Evolutionary conservation across 2,797 vertebrate species (phyloP), one percentile per base, ranked within the genome.

Genomic region (Agapornis canus): DNA sequence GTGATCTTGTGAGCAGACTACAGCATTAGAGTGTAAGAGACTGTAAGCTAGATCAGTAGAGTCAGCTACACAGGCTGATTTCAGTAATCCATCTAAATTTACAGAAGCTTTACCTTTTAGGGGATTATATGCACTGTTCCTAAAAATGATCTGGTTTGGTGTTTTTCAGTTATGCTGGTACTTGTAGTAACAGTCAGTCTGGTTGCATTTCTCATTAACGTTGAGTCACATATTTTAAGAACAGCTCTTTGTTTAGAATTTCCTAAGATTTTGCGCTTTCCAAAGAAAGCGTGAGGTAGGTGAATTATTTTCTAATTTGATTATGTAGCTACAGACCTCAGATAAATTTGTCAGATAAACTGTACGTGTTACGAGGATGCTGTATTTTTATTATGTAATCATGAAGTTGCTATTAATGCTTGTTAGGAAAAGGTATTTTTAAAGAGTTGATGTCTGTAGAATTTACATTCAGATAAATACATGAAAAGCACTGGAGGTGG

Each of bases 211-310:
- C 89, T 88, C 54, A 23, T 87, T 80, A 83, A 75, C 65, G 27
- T 90, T 84, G 92, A 93, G 86, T 94, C 72, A 82, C 49, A 11
- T 86, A 23, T 87, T 90, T 92, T 85, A 94, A 86, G 88, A 92
- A 75, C 69, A 94, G 68, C 72, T 88, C 49, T 87, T 92, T 85
- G 68, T 91, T 94, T 78, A 92, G 79, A 88, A 59, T 93, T 93
- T 93, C 84, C 69, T 54, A 65, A 49, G 65, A 83, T 90, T 96
- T 91, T 87, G 19, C 56, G 37, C 27, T 89, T 93, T 59, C 76
- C 95, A 82, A 70, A 91, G 78, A 65, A 89, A 95, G 76, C 10
- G 2, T 25, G 69, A 77, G 72, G 79, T 77, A 86, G 89, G 72
- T 78, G 10, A 95, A 95, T 92, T 91, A 78, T 65, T 89, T 79